Conservation (phyloP, 2,113 vertebrate species). For the Zosterops pallidus region DNA sequence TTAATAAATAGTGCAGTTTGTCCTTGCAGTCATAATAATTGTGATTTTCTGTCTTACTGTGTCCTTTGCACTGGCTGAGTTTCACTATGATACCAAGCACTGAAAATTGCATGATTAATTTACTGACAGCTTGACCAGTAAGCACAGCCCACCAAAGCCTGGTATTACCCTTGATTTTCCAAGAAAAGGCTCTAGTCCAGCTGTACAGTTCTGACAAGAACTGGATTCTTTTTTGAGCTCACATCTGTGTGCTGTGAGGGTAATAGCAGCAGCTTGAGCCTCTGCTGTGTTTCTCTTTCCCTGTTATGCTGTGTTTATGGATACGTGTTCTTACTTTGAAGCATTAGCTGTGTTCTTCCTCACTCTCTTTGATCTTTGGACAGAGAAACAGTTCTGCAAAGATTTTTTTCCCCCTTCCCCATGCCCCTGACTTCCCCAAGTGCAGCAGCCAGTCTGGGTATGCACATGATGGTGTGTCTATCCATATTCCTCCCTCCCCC, state of each 20-base stretch:
- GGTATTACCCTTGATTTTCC: not conserved
- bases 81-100: not conserved
- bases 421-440: not conserved
- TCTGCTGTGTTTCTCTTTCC: not conserved
- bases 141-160: not conserved
- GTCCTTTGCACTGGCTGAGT: not conserved
- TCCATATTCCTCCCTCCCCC: not conserved
- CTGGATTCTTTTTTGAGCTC: not conserved
- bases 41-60: not conserved
- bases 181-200: not conserved
- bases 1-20: not conserved
- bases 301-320: rapidly evolving
- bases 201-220: not conserved
- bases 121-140: not conserved
- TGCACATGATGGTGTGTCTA: not conserved
- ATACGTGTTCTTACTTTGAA: not conserved
- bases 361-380: not conserved
- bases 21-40: not conserved
- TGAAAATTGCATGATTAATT: not conserved
- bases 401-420: not conserved
- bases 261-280: not conserved
- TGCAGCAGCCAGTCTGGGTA: not conserved
- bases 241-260: not conserved
- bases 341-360: not conserved
- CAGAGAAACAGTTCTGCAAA: not conserved